These are phyloP conservation scores for Xiphophorus hellerii DNA, from an alignment of 2,113 vertebrate species.

Conservation along the genomic window DNA sequence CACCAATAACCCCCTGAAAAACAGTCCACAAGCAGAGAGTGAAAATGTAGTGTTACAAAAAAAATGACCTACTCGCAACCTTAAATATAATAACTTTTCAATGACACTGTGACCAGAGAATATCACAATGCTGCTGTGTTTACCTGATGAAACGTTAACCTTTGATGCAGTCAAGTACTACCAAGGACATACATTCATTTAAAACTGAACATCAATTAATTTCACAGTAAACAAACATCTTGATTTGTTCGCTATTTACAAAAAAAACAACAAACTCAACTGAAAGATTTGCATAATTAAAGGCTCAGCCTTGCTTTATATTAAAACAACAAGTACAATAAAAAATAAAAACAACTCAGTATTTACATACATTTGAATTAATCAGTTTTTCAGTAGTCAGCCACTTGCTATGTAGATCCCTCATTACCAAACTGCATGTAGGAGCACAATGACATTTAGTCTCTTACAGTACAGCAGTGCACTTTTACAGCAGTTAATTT, in stretches of 20 bases:
- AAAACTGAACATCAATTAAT: neutral
- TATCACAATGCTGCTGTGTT: neutral
- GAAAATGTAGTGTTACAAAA: neutral
- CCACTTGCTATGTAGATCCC: slow-evolving; percentile 32
- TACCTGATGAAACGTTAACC: neutral
- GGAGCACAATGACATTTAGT: slow-evolving; percentile 64
- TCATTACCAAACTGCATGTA: slow-evolving; percentile 34
- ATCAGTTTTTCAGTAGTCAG: slow-evolving; percentile 68
- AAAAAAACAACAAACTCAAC: neutral
- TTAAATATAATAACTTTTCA: neutral
- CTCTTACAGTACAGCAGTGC: slow-evolving; percentile 59
- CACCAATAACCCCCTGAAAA: neutral
- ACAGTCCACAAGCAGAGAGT: neutral
- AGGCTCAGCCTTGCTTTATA: slow-evolving; percentile 79
- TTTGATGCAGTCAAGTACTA: neutral
- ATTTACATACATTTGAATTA: slow-evolving; percentile 61
- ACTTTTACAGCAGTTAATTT: slow-evolving; percentile 64
- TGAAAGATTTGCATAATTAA: slow-evolving; percentile 44
- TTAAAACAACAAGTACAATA: slow-evolving; percentile 48
- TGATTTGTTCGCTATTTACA: neutral
- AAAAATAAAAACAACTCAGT: slow-evolving; percentile 34
- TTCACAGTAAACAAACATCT: neutral
- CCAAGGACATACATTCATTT: neutral
- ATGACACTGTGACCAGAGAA: neutral
- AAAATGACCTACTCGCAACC: neutral